Evolutionary conservation across 2,888 invertebrate species (phyloP).

Genomic region (Dastarcus helophoroides): DNA sequence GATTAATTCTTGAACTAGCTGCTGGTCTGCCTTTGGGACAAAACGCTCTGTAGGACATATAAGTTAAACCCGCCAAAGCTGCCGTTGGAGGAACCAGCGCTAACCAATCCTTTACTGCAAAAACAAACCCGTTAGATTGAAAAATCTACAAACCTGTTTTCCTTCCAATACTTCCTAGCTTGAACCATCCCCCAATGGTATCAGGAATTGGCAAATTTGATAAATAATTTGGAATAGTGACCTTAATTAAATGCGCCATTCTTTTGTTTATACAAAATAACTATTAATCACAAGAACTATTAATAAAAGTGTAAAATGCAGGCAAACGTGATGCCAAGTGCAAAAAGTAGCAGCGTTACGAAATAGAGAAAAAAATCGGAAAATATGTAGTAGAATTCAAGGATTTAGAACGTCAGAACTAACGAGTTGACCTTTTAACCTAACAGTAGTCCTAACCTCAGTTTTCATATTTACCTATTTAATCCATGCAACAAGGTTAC

Average conservation of each 20-base stretch:
- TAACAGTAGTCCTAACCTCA: too few relatives aligned
- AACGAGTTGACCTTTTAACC: too few relatives aligned
- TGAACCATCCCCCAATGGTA: slow-evolving; percentile 75
- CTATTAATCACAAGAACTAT: too few relatives aligned
- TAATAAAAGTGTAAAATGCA: too few relatives aligned
- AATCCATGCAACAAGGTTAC: too few relatives aligned
- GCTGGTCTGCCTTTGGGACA: slow-evolving; percentile 49
- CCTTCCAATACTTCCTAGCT: slow-evolving; percentile 58
- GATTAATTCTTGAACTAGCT: slow-evolving; percentile 49
- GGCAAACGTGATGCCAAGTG: too few relatives aligned
- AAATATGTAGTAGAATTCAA: too few relatives aligned
- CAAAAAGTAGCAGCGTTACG: too few relatives aligned
- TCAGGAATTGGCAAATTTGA: slow-evolving; percentile 75
- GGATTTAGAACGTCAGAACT: too few relatives aligned
- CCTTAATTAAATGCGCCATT: slow-evolving; percentile 64
- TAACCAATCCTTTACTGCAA: slow-evolving; percentile 75
- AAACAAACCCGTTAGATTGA: too few relatives aligned
- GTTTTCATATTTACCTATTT: too few relatives aligned
- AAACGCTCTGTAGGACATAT: slow-evolving; percentile 66
- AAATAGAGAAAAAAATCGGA: too few relatives aligned
- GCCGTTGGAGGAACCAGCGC: slow-evolving; percentile 72
- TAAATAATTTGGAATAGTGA: slow-evolving; percentile 73
- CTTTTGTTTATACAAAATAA: slow-evolving; percentile 41
- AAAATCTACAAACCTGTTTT: slow-evolving; percentile 10
- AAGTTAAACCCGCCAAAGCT: slow-evolving; percentile 66